Evolutionary conservation across 2,113 vertebrate species (phyloP), one percentile per base, ranked within the genome.

Genomic region (Muntiacus muntjak): DNA sequence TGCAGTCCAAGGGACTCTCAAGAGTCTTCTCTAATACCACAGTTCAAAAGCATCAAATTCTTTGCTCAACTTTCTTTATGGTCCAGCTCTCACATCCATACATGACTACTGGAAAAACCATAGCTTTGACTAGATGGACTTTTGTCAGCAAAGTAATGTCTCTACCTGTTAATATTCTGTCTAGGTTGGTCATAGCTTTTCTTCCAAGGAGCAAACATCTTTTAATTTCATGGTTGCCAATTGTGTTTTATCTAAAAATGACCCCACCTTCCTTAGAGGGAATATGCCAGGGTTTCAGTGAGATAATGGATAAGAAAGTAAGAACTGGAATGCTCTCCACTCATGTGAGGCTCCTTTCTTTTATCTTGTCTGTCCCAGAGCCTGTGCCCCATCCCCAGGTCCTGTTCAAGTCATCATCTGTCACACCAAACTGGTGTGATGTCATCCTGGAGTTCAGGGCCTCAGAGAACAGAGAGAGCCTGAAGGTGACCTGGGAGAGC

Each of bases 401-500:
- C 3, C 43, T 15, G 62, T 82, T 74, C 78, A 87, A 71, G 5
- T 52, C 87, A 7, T 28, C 40, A n/a, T 95, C 95, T 55, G 86
- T 92, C 96, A 96, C 97, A 2, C 0, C 43, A 50, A 79, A 85
- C 10, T 78, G 83, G 96, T 98, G 98, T 86, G 97, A 96, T 43
- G 26, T 98, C 5, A 98, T 96, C 0, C 62, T 98, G 88, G 85
- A 98, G 86, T 98, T 98, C 96, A 81, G 64, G 1, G 58, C 54
- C 1, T 0, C 33, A 0, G 86, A 60, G 30, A 4, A 15, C 7
- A 94, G 33, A 9, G 79, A 94, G 2, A n/a, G 78, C 15, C 43
- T 98, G 26, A 97, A 64, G 0, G 15, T 98, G 94, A 98, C 5
- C 98, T 98, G 98, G 95, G 15, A 30, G 4, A 89, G 36, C 83